Evolutionary conservation across 1,140 invertebrate species (phyloP), one percentile per base, ranked within the genome.

Genomic region (Rhysida immarginata): DNA sequence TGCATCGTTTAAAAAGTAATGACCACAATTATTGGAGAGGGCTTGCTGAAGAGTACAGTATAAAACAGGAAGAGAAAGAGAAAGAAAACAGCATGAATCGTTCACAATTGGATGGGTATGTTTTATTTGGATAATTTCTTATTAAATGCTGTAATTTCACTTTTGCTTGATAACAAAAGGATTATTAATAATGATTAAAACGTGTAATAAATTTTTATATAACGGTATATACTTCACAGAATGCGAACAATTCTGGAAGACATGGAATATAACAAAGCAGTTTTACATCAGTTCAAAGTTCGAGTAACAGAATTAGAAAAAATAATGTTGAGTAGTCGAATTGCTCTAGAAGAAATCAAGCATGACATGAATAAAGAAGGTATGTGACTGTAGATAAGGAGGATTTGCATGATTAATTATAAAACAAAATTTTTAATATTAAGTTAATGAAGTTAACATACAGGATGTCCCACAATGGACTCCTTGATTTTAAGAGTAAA

Each of bases 241-340:
- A n/a, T n/a, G n/a, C n/a, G n/a, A n/a, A n/a, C n/a, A n/a, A 54
- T 73, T 1, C 59, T 64, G 55, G 68, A 71, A 55, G 68, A 72
- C 46, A 63, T 71, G 35, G 61, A 64, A 41, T 61, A 63, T 24
- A 66, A 72, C 42, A 68, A 66, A 50, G 60, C 63, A 41, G 60
- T 63, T 24, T 62, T 66, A 50, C 62, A 65, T 45, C 62, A 64
- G 18, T 53, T 73, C 26, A 70, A 66, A 57, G 66, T 68, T 51
- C 62, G 68, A 20, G 56, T 71, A n/a, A 60, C 66, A 18, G 65
- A 69, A 59, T 52, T 73, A 21, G 71, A 73, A 59, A 60, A 65
- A 56, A 62, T 66, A 50, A 60, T 71, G 43, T 64, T 61, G 16
- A 61, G 64, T 11, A 65, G 65, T 56, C 62, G 66, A 16, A 61